A percentile compares a stretch with the other conserved stretches of the same genome.
Conservation (phyloP, 2,888 invertebrate genomes). For the Muschampia plurimacula region DNA sequence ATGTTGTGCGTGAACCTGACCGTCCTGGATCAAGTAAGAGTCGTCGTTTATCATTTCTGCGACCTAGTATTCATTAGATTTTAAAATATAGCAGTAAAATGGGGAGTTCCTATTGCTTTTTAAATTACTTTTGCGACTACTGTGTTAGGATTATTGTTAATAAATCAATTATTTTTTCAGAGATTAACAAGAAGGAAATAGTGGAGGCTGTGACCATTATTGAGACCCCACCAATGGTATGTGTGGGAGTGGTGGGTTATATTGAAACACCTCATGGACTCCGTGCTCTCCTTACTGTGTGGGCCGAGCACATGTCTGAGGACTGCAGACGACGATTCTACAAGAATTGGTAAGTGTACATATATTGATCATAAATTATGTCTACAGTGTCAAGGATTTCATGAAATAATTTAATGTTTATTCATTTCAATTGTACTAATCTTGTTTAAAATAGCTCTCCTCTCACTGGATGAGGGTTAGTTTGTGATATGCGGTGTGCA, state of each 20-base stretch:
- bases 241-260: conserved; percentile 99
- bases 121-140: no score
- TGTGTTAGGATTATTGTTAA: no score
- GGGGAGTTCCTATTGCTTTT: no score
- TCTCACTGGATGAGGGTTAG: conserved; percentile 89
- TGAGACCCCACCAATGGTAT: conserved; percentile 99
- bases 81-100: not conserved
- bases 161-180: conserved; percentile 73
- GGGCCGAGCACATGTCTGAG: conserved; percentile 99
- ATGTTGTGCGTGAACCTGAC: conserved; percentile 99
- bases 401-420: not conserved
- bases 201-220: conserved; percentile 99
- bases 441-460: conserved; percentile 85
- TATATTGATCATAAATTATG: no score
- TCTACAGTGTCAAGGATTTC: not conserved
- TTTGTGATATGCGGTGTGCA: conserved; percentile 63
- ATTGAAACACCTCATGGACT: conserved; percentile 99
- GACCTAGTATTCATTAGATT: not conserved
- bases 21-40: conserved; percentile 99
- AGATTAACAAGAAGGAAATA: conserved; percentile 99
- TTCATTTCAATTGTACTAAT: conserved; percentile 55
- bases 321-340: conserved; percentile 99
- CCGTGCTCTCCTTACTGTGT: conserved; percentile 97
- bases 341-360: conserved; percentile 99
- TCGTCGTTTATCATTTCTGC: not conserved